Evolutionary conservation across 2,797 vertebrate species (phyloP).

Genomic region (Decapterus maruadsi): DNA sequence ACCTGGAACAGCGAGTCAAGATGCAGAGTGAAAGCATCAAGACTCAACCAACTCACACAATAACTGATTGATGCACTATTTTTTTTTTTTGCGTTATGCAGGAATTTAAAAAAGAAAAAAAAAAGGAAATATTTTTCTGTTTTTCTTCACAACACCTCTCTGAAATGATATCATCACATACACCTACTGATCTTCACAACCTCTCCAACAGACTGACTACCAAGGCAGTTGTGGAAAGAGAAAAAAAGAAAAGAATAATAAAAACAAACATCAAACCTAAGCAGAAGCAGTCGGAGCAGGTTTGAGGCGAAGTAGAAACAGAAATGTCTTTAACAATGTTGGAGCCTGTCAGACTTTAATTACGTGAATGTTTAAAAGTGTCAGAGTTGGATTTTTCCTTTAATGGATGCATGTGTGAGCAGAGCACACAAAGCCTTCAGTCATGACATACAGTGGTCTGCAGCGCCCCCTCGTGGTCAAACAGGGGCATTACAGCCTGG

Average conservation of each 20-base stretch:
- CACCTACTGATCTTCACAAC: background rate
- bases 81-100: background rate
- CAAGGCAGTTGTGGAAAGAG: conserved; percentile 2
- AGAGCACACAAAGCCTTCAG: background rate
- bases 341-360: background rate
- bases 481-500: conserved; percentile 13
- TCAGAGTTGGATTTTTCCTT: background rate
- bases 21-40: background rate
- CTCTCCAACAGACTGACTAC: conserved; percentile 22
- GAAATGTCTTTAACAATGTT: background rate
- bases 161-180: background rate
- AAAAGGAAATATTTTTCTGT: background rate
- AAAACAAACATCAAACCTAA: background rate
- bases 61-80: background rate
- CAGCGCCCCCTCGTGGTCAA: conserved; percentile 41
- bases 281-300: background rate
- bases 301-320: too few species aligned
- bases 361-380: background rate
- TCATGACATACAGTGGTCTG: conserved; percentile 28
- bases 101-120: too few species aligned
- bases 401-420: background rate
- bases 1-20: background rate
- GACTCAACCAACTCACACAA: background rate
- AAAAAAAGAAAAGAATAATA: background rate
- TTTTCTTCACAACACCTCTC: background rate